Conservation (phyloP, 1,140 invertebrate species). For the Campoletis sonorensis region DNA sequence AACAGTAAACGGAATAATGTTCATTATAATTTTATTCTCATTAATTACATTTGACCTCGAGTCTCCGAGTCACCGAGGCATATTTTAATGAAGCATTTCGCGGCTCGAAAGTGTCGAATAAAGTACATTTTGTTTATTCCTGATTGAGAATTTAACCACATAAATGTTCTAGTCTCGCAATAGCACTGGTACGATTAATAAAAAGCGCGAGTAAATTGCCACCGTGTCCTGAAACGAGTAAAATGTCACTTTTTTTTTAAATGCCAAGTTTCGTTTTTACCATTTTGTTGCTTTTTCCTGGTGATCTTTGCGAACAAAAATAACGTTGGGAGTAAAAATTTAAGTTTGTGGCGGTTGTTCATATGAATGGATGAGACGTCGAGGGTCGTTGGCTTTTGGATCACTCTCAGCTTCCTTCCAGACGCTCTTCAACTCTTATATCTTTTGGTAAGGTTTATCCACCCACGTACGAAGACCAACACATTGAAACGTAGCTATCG, state of each 20-base stretch:
- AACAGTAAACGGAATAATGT: too few relatives aligned
- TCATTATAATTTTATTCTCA: too few relatives aligned
- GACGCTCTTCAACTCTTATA: slow-evolving; percentile 18
- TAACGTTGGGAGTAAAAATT: background rate
- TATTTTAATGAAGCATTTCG: background rate
- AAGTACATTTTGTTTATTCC: too few relatives aligned
- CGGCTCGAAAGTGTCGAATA: background rate
- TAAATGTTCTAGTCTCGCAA: background rate
- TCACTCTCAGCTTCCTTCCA: slow-evolving; percentile 17
- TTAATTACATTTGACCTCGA: too few relatives aligned
- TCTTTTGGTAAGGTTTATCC: slow-evolving; percentile 2
- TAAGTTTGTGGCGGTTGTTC: too few relatives aligned
- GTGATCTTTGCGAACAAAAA: background rate
- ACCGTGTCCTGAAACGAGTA: background rate
- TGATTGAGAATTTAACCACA: too few relatives aligned
- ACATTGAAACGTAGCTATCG: background rate
- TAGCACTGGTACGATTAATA: background rate
- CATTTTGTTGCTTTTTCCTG: background rate
- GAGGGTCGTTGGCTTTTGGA: slow-evolving; percentile 13
- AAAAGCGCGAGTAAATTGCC: background rate
- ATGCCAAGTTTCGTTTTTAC: background rate
- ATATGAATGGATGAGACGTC: background rate
- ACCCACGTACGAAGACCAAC: background rate
- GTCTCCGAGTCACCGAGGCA: background rate
- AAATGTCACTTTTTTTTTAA: slow-evolving; percentile 33